phyloP scores from a whole-genome alignment of 2,888 invertebrate genomes.

The Lasioglossum calceatum region DNA sequence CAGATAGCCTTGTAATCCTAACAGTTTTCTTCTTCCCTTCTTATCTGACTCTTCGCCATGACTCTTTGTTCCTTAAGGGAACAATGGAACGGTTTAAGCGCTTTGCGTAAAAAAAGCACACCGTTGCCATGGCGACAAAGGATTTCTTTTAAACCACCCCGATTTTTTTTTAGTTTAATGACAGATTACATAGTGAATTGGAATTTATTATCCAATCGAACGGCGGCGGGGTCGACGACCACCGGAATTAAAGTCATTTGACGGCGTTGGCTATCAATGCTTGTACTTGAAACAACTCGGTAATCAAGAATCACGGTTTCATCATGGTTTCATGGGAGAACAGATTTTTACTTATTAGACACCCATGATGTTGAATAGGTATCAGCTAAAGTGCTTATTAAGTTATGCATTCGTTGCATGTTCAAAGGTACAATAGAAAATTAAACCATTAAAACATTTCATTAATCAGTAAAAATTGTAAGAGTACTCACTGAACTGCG shows the following conservation, averaged over 20 bases:
- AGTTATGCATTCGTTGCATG: neutral
- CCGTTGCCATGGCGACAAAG: conserved; percentile 19
- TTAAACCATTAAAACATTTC: too few relatives aligned
- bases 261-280: neutral
- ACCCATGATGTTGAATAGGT: neutral
- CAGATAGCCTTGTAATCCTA: conserved; percentile 56
- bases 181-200: neutral
- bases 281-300: too few relatives aligned
- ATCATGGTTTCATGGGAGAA: neutral
- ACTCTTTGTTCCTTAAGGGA: conserved; percentile 36
- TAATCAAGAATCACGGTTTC: neutral
- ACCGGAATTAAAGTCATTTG: neutral
- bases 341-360: neutral
- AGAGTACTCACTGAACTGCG: conserved; percentile 76
- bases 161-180: neutral
- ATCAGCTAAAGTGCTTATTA: neutral
- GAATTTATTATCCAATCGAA: neutral
- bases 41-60: conserved; percentile 25
- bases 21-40: conserved; percentile 41
- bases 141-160: neutral
- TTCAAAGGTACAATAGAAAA: too few relatives aligned
- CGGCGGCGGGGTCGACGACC: neutral
- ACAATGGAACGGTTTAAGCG: conserved; percentile 34
- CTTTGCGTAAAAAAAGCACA: conserved; percentile 17
- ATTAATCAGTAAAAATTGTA: neutral